Evolutionary conservation across 2,113 vertebrate genomes (phyloP).

Genomic region (Mystacornis crossleyi): DNA sequence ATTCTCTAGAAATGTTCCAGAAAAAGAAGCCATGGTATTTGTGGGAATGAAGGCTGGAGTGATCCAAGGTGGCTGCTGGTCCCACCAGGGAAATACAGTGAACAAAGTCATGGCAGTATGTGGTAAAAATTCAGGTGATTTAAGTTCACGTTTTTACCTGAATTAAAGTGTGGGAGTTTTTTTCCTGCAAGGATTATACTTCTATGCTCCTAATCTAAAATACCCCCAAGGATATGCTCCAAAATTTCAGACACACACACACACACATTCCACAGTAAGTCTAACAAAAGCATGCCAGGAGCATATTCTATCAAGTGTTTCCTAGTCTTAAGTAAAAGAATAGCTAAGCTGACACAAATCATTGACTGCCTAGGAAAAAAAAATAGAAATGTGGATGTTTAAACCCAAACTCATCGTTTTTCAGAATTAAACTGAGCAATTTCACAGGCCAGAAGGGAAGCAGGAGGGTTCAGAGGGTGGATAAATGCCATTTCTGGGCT

Average conservation of each 20-base stretch:
- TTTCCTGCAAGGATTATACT: neutral
- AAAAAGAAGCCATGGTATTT: neutral
- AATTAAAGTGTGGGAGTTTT: neutral
- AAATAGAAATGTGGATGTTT: neutral
- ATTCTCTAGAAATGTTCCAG: neutral
- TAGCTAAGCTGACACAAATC: neutral
- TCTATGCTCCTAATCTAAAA: neutral
- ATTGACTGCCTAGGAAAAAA: neutral
- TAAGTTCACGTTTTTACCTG: neutral
- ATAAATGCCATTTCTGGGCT: neutral
- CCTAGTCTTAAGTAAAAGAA: neutral
- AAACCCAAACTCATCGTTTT: neutral
- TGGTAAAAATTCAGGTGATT: neutral
- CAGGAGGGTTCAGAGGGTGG: rapidly evolving
- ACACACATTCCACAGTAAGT: neutral
- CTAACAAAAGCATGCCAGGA: neutral
- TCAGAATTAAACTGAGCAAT: neutral
- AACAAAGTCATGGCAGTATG: rapidly evolving
- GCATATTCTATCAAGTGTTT: neutral
- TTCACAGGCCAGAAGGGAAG: neutral
- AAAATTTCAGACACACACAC: neutral
- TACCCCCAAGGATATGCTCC: rapidly evolving
- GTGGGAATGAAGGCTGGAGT: neutral
- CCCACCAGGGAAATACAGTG: neutral
- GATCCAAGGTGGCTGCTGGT: rapidly evolving